Conservation (phyloP, 2,888 invertebrate species). For the Trissolcus japonicus region DNA sequence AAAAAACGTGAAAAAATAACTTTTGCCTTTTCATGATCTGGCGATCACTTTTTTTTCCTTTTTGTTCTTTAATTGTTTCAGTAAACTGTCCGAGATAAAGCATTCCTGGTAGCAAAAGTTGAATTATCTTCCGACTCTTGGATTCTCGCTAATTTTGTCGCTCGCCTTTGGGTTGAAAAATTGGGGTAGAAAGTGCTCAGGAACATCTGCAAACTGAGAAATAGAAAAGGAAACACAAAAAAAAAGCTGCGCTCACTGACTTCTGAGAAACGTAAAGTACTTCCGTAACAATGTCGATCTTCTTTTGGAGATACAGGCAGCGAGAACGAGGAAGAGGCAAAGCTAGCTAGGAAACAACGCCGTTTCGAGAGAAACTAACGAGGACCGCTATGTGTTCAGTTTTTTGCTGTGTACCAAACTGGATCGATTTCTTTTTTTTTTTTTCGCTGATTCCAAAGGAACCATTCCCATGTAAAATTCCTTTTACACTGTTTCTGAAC, state of each 20-base stretch:
- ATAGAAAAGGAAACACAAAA: conserved; percentile 29
- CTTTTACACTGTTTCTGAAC: conserved; percentile 5
- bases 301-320: conserved; percentile 67
- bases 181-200: conserved; percentile 56
- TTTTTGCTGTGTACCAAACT: conserved; percentile 52
- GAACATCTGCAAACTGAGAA: conserved; percentile 50
- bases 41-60: too few relatives aligned
- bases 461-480: conserved; percentile 3
- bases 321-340: conserved; percentile 50
- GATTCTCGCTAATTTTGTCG: conserved; percentile 43
- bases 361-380: conserved; percentile 68
- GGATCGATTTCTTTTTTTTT: conserved; percentile 58
- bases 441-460: conserved; percentile 49
- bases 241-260: conserved; percentile 46
- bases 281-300: conserved; percentile 72
- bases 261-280: conserved; percentile 66
- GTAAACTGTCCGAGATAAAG: neutral
- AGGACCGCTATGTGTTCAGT: conserved; percentile 58
- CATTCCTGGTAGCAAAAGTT: conserved; percentile 17
- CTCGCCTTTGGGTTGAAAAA: conserved; percentile 54
- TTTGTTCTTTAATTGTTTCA: too few relatives aligned
- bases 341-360: conserved; percentile 56
- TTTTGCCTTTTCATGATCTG: conserved; percentile 6
- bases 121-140: conserved; percentile 27
- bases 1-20: conserved; percentile 27